Evolutionary conservation across 1,140 invertebrate species (phyloP).

Genomic region (Caenorhabditis remanei): DNA sequence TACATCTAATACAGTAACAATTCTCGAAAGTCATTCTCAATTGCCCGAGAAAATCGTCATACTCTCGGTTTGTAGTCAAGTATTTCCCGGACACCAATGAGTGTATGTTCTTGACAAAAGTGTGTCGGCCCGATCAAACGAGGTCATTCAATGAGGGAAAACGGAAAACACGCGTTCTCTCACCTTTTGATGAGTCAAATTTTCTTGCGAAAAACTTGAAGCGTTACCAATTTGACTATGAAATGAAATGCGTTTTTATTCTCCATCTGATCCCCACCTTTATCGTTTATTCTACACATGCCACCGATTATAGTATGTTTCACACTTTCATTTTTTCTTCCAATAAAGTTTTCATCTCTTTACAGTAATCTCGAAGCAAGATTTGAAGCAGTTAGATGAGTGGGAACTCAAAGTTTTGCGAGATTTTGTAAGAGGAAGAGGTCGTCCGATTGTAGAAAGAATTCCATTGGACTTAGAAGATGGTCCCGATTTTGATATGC

Average conservation of each 20-base stretch:
- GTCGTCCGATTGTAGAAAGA: constrained; percentile 47
- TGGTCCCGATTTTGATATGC: background rate
- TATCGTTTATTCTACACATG: background rate
- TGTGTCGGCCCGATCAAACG: constrained; percentile 47
- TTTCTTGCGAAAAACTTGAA: background rate
- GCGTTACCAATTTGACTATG: constrained; percentile 15
- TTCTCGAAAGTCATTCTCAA: no score
- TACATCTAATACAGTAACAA: no score
- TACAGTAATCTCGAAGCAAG: constrained; percentile 40
- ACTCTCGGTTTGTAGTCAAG: constrained; percentile 26
- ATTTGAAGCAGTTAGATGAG: constrained; percentile 64
- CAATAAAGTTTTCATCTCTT: background rate
- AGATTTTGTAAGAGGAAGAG: constrained; percentile 65
- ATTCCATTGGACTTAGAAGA: background rate
- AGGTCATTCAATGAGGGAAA: constrained; percentile 50
- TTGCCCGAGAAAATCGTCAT: no score
- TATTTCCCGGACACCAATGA: constrained; percentile 14
- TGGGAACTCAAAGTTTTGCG: constrained; percentile 68
- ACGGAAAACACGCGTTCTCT: constrained; percentile 49
- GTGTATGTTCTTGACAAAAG: constrained; percentile 53
- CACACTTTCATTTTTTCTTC: background rate
- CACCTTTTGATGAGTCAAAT: constrained; percentile 38
- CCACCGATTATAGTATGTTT: constrained; percentile 33
- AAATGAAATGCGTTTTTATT: constrained; percentile 44
- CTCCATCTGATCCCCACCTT: background rate